Conservation (phyloP, 2,888 invertebrate species). For the Campoplex nolae region DNA sequence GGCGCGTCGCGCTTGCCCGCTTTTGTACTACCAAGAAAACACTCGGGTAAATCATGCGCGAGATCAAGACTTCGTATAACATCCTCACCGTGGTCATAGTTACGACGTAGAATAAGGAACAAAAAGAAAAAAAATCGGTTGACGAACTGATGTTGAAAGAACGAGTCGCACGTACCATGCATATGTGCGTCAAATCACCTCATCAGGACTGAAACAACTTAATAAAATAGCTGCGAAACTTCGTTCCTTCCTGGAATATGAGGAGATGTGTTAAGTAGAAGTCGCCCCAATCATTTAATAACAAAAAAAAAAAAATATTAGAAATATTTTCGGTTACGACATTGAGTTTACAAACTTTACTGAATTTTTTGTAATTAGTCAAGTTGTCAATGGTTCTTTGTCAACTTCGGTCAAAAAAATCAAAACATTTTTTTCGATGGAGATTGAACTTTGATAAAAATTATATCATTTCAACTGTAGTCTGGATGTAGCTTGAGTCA, state of each 20-base stretch:
- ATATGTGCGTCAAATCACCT: conserved; percentile 27
- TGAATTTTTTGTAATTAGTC: too few relatives aligned
- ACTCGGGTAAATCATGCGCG: conserved; percentile 78
- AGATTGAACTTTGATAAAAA: too few relatives aligned
- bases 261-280: neutral
- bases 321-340: neutral
- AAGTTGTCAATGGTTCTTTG: too few relatives aligned
- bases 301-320: neutral
- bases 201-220: neutral
- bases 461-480: too few relatives aligned
- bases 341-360: too few relatives aligned
- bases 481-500: too few relatives aligned
- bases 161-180: conserved; percentile 7
- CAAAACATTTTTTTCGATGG: too few relatives aligned
- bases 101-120: neutral
- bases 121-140: conserved; percentile 6
- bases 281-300: neutral
- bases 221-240: conserved; percentile 17
- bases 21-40: conserved; percentile 68
- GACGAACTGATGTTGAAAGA: conserved; percentile 5
- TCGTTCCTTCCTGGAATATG: conserved; percentile 10
- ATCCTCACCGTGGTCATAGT: conserved; percentile 64
- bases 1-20: conserved; percentile 68
- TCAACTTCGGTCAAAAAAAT: too few relatives aligned
- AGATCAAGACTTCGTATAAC: conserved; percentile 65